Evolutionary conservation across 2,113 vertebrate species (phyloP), one percentile per base, ranked within the genome.

Genomic region (Petrocephalus microphthalmus): DNA sequence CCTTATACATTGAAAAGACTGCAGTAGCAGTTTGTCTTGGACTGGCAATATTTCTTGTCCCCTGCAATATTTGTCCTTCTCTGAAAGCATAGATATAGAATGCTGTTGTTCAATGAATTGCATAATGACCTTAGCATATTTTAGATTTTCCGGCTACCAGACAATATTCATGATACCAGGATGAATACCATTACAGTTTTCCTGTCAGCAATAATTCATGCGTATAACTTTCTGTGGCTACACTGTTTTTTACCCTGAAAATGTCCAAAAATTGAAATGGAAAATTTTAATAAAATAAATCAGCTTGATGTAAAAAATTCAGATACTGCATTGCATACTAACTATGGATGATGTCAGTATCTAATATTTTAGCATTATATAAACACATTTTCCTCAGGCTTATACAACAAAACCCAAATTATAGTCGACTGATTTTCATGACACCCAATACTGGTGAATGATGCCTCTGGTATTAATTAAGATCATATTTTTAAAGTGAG

Each of bases 61-160:
- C 74, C 45, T 45, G 74, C 81, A 47, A n/a, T 49, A 83, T 83
- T 47, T 83, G 81, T 83, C 81, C 45, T 83, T n/a, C 20, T 83
- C 20, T 45, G 37, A 83, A 83, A 83, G 81, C 81, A 42, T 29
- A 78, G 71, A 37, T 49, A 49, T 47, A n/a, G 42, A 83, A 49
- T 49, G 22, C 81, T 49, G 19, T 25, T 83, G 45, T 83, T 3
- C 81, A 49, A 42, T 49, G 81, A 10, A 22, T 42, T 83, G 71
- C 81, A 49, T 22, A 83, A 83, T 49, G 45, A 17, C 81, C 81
- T 49, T 20, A 10, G 45, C 45, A 49, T 37, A 49, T 22, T 45
- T 49, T 42, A 49, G 81, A 8, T 83, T 83, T 42, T 11, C 81
- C 22, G 2, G 81, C 81, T 83, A 42, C 37, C 45, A 83, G 45